Evolutionary conservation across 2,888 invertebrate genomes (phyloP), one percentile per base, ranked within the genome.

Genomic region (Ischnus inquisitorius): DNA sequence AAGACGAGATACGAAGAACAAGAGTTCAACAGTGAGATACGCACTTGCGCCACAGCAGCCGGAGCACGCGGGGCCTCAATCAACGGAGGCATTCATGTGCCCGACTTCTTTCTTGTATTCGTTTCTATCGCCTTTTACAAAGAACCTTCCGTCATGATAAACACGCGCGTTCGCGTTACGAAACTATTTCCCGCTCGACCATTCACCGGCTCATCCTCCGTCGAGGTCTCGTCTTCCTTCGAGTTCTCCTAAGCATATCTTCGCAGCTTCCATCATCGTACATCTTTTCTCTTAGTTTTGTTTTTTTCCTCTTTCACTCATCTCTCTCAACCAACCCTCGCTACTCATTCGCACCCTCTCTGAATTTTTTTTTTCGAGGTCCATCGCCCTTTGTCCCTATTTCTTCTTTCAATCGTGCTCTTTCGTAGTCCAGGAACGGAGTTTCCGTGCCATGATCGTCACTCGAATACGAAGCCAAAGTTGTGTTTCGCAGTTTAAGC

Each of bases 31-130:
- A 81, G 68, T 68, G 62, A 85, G 78, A 77, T 34, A 62, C 71
- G 86, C 85, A 85, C 87, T 86, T 85, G 86, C 79, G 86, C 87
- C 78, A 85, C 87, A 78, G 57, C 14, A 48, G 76, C 57, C 51
- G 41, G 34, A 81, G 88, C 87, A 87, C 88, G 79, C 87, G 88
- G 88, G 88, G 89, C 90, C 91, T 91, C 92, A 91, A 93, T 93
- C 93, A 92, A 92, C 90, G 90, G 79, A 86, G 88, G 90, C 90
- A 92, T 92, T 92, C 92, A 91, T 89, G 88, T 88, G 81, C 74
- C 81, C 82, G 74, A 77, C 79, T 85, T 74, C 77, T 87, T 87
- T 86, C 85, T 72, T n/a, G 60, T 83, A 82, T 82, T 69, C 76
- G 69, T 82, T 84, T 77, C 79, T 84, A 84, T 81, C 72, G 77